phyloP scores from a whole-genome alignment of 2,113 vertebrate species.

The Alouatta palliata region DNA sequence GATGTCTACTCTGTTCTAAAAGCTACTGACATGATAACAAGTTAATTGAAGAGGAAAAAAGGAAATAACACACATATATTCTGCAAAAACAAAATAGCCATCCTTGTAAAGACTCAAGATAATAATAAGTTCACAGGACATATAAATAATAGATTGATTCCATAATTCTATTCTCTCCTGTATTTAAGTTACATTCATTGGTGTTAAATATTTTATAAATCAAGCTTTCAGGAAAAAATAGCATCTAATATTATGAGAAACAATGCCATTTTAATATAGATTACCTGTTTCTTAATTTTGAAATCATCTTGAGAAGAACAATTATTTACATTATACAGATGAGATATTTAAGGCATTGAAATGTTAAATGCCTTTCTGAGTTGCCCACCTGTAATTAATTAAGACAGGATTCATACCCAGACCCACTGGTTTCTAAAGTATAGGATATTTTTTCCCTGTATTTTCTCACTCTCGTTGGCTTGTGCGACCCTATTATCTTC shows the following conservation, averaged over 20 bases:
- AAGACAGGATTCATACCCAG: fast-evolving
- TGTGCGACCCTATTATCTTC: neutral
- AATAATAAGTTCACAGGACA: neutral
- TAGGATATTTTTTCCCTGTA: no score
- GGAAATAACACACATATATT: neutral
- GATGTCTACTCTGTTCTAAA: slow-evolving; percentile 32
- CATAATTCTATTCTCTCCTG: neutral
- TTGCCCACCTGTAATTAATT: neutral
- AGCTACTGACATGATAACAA: neutral
- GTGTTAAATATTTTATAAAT: neutral
- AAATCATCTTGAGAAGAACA: neutral
- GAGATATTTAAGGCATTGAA: neutral
- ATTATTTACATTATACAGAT: neutral
- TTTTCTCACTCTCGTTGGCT: neutral
- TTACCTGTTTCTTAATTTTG: neutral
- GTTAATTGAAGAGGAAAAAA: neutral
- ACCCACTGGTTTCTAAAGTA: neutral
- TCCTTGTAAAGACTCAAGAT: neutral
- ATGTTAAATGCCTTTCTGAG: neutral
- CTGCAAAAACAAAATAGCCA: neutral
- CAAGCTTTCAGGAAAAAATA: neutral
- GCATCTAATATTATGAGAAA: neutral
- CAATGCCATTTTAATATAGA: neutral
- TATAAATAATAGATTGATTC: neutral
- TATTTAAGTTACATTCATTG: neutral